These are phyloP conservation scores for Sebastes ruberrimus DNA, from an alignment of 2,797 vertebrate genomes.

Conservation along the genomic window DNA sequence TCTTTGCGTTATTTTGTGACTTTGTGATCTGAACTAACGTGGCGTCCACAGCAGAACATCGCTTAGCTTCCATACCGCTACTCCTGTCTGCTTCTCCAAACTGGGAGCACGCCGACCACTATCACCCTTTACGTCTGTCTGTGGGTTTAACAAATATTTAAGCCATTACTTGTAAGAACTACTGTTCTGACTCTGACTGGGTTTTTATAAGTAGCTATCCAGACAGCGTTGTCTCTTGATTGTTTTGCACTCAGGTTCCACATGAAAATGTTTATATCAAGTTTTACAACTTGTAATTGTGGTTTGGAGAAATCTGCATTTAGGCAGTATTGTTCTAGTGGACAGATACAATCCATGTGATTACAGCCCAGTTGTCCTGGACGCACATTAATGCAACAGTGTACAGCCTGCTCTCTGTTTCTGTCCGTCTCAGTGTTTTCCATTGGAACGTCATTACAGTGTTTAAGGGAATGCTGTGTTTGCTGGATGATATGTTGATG, in stretches of 20 bases:
- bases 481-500: slow-evolving; percentile 6
- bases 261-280: neutral
- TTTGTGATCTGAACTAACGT: too few relatives aligned
- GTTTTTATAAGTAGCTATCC: neutral
- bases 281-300: neutral
- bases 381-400: neutral
- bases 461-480: neutral
- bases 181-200: neutral
- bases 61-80: too few relatives aligned
- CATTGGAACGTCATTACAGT: neutral
- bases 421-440: neutral
- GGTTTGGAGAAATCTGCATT: neutral
- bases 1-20: too few relatives aligned
- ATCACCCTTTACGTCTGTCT: neutral
- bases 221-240: neutral
- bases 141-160: too few relatives aligned
- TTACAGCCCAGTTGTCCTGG: neutral
- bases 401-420: neutral
- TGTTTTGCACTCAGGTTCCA: neutral
- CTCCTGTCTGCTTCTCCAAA: neutral
- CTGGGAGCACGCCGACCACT: neutral
- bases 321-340: neutral
- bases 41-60: too few relatives aligned
- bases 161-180: too few relatives aligned
- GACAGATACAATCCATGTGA: neutral